Conservation (phyloP, 2,888 invertebrate species). For the Meteorus colon region DNA sequence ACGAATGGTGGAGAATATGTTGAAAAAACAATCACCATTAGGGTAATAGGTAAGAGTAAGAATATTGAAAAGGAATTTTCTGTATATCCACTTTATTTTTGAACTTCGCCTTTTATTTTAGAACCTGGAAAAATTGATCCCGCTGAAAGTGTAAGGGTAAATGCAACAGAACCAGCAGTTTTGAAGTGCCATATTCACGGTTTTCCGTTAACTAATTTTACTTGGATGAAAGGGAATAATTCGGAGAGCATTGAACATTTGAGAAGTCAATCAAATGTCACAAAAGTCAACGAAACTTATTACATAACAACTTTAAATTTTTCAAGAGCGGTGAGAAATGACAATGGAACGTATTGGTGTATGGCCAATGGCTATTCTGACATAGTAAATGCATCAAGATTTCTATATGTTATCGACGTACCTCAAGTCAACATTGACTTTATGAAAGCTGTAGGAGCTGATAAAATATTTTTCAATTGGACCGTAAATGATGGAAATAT, state of each 20-base stretch:
- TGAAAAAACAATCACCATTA: slow-evolving; percentile 65
- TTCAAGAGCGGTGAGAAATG: slow-evolving; percentile 78
- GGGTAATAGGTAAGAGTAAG: slow-evolving; percentile 66
- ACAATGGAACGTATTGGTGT: slow-evolving; percentile 81
- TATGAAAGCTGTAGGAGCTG: slow-evolving; percentile 84
- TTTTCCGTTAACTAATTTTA: slow-evolving; percentile 76
- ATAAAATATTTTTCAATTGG: slow-evolving; percentile 88
- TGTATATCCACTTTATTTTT: not conserved
- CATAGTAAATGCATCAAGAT: slow-evolving; percentile 73
- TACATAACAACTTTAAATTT: slow-evolving; percentile 78
- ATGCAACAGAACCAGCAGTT: slow-evolving; percentile 75
- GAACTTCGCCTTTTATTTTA: slow-evolving; percentile 62
- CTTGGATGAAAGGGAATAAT: slow-evolving; percentile 78
- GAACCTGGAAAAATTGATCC: slow-evolving; percentile 75
- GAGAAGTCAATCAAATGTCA: slow-evolving; percentile 69
- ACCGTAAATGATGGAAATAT: slow-evolving; percentile 85
- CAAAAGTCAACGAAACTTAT: slow-evolving; percentile 76
- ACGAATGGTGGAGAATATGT: slow-evolving; percentile 68
- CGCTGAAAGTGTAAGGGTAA: slow-evolving; percentile 74
- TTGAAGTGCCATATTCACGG: slow-evolving; percentile 77
- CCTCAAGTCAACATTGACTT: slow-evolving; percentile 83
- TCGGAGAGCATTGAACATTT: slow-evolving; percentile 69
- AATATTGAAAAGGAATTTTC: slow-evolving; percentile 21
- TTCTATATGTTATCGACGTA: slow-evolving; percentile 79
- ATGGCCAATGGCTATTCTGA: slow-evolving; percentile 71